These are phyloP conservation scores for Drosophila sechellia DNA, from an alignment of 1,140 invertebrate genomes.

Conservation along the genomic window DNA sequence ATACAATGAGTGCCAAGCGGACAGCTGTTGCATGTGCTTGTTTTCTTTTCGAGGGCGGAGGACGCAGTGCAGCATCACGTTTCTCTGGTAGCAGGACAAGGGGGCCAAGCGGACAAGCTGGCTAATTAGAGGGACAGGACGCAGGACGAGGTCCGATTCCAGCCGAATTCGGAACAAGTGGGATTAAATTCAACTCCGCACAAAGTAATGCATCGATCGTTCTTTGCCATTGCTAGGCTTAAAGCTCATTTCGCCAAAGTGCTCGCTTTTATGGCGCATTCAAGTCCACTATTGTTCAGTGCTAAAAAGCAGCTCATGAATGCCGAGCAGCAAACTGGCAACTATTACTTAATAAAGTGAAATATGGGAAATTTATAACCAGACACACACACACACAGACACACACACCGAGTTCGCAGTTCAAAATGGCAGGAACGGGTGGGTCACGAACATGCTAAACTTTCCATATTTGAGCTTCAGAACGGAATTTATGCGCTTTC, in stretches of 20 bases:
- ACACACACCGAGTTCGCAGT: constrained; percentile 19
- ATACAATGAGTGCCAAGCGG: constrained; percentile 60
- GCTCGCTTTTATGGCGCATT: constrained; percentile 44
- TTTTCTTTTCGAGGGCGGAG: constrained; percentile 15
- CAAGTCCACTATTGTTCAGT: constrained; percentile 16
- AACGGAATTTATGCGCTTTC: constrained; percentile 55
- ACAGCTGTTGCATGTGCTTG: constrained; percentile 47
- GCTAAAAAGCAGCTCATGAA: constrained; percentile 31
- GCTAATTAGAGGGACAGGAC: constrained; percentile 30
- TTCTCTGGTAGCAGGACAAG: neutral
- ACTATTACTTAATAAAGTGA: constrained; percentile 73
- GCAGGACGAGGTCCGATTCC: constrained; percentile 5
- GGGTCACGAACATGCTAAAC: constrained; percentile 34
- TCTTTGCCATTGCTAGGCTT: constrained; percentile 23
- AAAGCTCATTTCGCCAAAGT: constrained; percentile 55
- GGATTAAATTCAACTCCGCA: constrained; percentile 35
- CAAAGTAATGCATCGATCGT: constrained; percentile 42
- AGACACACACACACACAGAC: constrained; percentile 4
- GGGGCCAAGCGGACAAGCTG: constrained; percentile 34
- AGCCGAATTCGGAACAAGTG: constrained; percentile 33
- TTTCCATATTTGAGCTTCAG: constrained; percentile 63
- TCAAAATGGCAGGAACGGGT: constrained; percentile 31
- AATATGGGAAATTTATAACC: constrained; percentile 66
- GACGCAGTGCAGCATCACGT: constrained; percentile 9
- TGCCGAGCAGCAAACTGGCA: constrained; percentile 34